phyloP scores from a whole-genome alignment of 2,113 vertebrate species.

The Petrocephalus microphthalmus region DNA sequence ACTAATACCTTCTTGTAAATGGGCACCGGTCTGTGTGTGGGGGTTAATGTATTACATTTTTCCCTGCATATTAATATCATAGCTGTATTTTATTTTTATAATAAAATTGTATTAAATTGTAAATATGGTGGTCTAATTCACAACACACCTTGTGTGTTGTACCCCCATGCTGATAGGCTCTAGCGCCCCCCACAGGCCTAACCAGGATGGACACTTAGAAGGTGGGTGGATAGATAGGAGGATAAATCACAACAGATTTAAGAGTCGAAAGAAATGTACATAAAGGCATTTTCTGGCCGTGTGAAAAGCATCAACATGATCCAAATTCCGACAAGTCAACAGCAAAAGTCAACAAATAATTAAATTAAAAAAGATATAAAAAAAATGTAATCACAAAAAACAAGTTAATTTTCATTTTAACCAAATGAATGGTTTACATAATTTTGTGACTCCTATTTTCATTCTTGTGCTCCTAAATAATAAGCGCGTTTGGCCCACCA shows the following conservation, averaged over 20 bases:
- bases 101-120: not conserved
- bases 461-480: not conserved
- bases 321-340: not conserved
- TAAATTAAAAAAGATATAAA: not conserved
- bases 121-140: not conserved
- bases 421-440: not conserved
- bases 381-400: not conserved
- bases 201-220: not conserved
- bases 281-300: not conserved
- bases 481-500: not conserved
- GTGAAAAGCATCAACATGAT: not conserved
- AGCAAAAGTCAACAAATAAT: not conserved
- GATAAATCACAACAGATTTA: not conserved
- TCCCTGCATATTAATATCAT: not conserved
- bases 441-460: not conserved
- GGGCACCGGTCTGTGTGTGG: not conserved
- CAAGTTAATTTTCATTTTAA: not conserved
- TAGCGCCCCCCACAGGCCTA: not conserved
- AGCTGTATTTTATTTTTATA: not conserved
- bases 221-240: not conserved
- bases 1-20: not conserved
- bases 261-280: not conserved
- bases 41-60: not conserved
- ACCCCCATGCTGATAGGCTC: not conserved
- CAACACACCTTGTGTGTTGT: not conserved